Percentiles rank a stretch among this genome's conserved stretches.
Evolutionary conservation across 2,113 vertebrate species (phyloP).

Genomic region (Haliaeetus leucogaster): DNA sequence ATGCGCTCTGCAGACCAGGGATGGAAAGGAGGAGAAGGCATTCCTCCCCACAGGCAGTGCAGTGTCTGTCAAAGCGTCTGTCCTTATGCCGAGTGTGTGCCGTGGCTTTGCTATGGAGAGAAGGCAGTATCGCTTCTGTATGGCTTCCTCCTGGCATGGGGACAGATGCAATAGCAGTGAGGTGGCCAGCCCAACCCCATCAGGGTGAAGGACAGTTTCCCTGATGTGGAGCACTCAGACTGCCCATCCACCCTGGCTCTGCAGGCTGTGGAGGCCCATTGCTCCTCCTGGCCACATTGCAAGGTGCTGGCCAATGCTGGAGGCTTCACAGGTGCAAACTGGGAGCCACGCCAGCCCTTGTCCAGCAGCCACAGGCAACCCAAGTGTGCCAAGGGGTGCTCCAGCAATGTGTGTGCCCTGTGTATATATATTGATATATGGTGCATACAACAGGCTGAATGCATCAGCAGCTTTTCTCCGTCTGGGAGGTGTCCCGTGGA

Average conservation of each 20-base stretch:
- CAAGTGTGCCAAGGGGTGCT: neutral
- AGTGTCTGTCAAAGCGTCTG: neutral
- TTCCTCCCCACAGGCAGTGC: accelerated
- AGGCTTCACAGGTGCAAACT: neutral
- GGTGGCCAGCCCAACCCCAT: neutral
- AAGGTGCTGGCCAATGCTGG: neutral
- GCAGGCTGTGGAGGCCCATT: accelerated
- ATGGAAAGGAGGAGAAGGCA: neutral
- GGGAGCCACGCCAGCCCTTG: neutral
- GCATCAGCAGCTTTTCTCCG: neutral
- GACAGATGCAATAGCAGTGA: neutral
- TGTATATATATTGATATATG: neutral
- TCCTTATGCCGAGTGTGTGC: neutral
- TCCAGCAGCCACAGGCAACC: neutral
- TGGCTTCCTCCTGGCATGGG: accelerated
- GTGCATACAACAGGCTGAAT: neutral
- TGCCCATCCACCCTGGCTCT: neutral
- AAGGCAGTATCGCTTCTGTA: neutral
- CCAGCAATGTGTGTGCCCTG: neutral
- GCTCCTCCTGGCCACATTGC: neutral
- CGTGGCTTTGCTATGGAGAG: neutral
- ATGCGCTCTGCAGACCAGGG: neutral
- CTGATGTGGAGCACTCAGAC: accelerated
- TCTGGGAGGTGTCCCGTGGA: neutral
- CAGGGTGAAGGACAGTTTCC: neutral